Base-by-base conservation (phyloP, 2,888 invertebrate genomes). In the Tenthredo notha region DNA sequence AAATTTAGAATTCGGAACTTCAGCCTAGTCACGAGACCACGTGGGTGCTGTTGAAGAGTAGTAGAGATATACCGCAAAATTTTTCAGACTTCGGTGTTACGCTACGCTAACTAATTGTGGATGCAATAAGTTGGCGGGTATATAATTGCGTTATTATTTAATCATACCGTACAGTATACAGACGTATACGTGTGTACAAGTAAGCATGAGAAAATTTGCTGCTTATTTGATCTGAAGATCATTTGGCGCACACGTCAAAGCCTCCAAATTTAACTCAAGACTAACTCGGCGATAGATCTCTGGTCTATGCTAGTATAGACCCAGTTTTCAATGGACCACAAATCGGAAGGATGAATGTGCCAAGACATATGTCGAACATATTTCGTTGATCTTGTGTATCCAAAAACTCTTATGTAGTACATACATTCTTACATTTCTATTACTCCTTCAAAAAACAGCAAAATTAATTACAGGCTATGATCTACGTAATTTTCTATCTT, bases 341-440 rank as follows among this genome's bases (percentile, higher is more conserved):
- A 74, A 40, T 12, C 40, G 33, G 67, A 33, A 21, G 25, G 74
- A 43, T 74, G 9, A 21, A 21, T n/a, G 74, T 74, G 74, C 74
- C 74, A 74, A 43, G 25, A 74, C n/a, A 74, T 43, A 21, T 74
- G 74, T 74, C 43, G n/a, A 29, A 18, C 43, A 74, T 21, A 74
- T 74, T 25, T 43, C 40, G 40, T 29, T 29, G 29, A 72, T n/a
- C 43, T 70, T 15, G 37, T 70, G 70, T 15, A 54, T 54, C 18
- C 37, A n/a, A 0, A 18, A 33, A 33, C 33, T 33, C 37, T 37
- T 40, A 40, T 10, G 37, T 37, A 70, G 6, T 70, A 61, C 21
- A 25, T 10, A 25, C 4, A 9, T 25, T 9, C 25, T 6, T 54
- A 54, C 54, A 54, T n/a, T n/a, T 54, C 5, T n/a, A 54, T n/a